Evolutionary conservation across 2,888 invertebrate genomes (phyloP), one percentile per base, ranked within the genome.

Genomic region (Folsomia candida): DNA sequence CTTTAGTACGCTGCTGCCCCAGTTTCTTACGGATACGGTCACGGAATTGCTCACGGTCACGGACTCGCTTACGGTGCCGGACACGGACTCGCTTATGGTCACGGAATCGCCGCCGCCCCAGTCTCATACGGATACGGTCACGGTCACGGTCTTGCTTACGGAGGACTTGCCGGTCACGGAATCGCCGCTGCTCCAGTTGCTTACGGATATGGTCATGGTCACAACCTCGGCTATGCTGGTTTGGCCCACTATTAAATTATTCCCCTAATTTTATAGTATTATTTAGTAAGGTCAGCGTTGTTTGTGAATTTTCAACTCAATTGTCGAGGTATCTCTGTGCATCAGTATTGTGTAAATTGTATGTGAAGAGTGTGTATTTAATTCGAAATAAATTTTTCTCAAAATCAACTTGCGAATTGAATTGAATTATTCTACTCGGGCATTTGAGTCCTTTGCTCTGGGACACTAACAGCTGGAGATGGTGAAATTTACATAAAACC

Each of bases 171-270:
- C n/a, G 54, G 20, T 14, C 54, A 14, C 37, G 37, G 37, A 37
- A 9, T 9, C 37, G 37, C 37, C 37, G 67, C 67, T 47, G 28
- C 67, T 27, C 67, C 67, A 54, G 57, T 57, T 51, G 26, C 26
- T 28, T 20, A 51, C 29, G 58, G 66, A 28, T 27, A 28, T 20
- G 57, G n/a, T n/a, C 26, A 25, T 6, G 63, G 37, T 6, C 37
- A 29, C 20, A 18, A 20, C 27, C 47, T 24, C 47, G 67, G 68
- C 37, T 25, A 37, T 51, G 60, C 26, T 6, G 62, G 37, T 27
- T 22, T 22, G 4, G 27, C 58, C 67, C 62, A 62, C 62, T 62
- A 62, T 62, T 62, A 62, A 62, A 62, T 62, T 62, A 62, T 62
- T 26, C n/a, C n/a, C n/a, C n/a, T n/a, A n/a, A n/a, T n/a, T n/a